phyloP scores from a whole-genome alignment of 2,888 invertebrate genomes.

The Anticlea derivata region DNA sequence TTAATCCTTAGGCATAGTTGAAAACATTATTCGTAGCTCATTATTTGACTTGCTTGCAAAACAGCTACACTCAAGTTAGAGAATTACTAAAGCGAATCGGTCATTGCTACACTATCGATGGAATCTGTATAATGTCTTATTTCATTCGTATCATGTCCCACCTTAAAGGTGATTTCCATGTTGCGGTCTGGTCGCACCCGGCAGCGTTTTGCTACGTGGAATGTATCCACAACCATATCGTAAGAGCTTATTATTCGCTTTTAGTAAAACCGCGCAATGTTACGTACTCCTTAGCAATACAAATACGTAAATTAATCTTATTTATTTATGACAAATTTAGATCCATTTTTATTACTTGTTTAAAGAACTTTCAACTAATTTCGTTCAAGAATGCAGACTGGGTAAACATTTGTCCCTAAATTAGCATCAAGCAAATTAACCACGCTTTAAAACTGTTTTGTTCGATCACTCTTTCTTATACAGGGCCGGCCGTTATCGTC shows the following conservation, averaged over 20 bases:
- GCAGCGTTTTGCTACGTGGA: slow-evolving; percentile 35
- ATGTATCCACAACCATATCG: slow-evolving; percentile 31
- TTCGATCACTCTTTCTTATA: no score
- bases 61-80: neutral
- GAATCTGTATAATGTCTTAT: neutral
- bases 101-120: neutral
- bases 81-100: neutral
- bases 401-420: no score
- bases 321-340: no score
- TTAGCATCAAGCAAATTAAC: no score
- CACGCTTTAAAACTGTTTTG: no score
- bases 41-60: no score
- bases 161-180: slow-evolving; percentile 27
- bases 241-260: slow-evolving; percentile 28
- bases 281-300: neutral
- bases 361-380: no score
- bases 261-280: slow-evolving; percentile 15
- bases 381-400: no score
- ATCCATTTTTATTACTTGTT: no score
- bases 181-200: slow-evolving; percentile 23
- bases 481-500: no score
- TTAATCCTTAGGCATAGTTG: no score
- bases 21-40: no score
- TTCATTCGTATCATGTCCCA: slow-evolving; percentile 7
- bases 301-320: neutral